Evolutionary conservation across 2,888 invertebrate genomes (phyloP).

Genomic region (Kuschelorhynchus macadamiae): DNA sequence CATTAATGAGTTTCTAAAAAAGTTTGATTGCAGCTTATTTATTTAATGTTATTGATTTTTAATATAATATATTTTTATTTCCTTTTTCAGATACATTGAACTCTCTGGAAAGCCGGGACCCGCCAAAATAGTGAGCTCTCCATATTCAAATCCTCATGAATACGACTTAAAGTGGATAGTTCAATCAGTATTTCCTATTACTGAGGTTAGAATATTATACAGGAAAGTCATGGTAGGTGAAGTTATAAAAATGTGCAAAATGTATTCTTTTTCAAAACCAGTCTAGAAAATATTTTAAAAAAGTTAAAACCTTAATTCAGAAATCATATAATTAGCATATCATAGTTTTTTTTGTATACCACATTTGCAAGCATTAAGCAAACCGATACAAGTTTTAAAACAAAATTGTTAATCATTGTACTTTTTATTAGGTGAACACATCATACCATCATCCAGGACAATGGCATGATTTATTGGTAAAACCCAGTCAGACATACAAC

Average conservation of each 20-base stretch:
- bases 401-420: too few species aligned
- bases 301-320: too few species aligned
- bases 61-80: not conserved
- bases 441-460: constrained; percentile 71
- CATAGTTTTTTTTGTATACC: too few species aligned
- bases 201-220: constrained; percentile 76
- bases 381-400: too few species aligned
- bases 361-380: too few species aligned
- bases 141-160: constrained; percentile 74
- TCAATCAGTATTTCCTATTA: constrained; percentile 76
- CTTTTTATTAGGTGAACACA: constrained; percentile 68
- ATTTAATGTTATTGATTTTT: too few species aligned
- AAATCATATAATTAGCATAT: too few species aligned
- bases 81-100: constrained; percentile 70
- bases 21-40: too few species aligned
- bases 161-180: constrained; percentile 78
- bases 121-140: constrained; percentile 75
- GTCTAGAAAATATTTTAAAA: too few species aligned
- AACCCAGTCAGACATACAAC: constrained; percentile 65
- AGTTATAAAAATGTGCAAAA: too few species aligned
- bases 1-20: too few species aligned
- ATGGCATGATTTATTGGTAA: constrained; percentile 72
- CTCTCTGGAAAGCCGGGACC: constrained; percentile 77
- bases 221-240: constrained; percentile 73
- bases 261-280: too few species aligned